A percentile compares a stretch with the other conserved stretches of the same genome.
Conservation (phyloP, 2,797 vertebrate genomes). For the Hafferia zeledoni region DNA sequence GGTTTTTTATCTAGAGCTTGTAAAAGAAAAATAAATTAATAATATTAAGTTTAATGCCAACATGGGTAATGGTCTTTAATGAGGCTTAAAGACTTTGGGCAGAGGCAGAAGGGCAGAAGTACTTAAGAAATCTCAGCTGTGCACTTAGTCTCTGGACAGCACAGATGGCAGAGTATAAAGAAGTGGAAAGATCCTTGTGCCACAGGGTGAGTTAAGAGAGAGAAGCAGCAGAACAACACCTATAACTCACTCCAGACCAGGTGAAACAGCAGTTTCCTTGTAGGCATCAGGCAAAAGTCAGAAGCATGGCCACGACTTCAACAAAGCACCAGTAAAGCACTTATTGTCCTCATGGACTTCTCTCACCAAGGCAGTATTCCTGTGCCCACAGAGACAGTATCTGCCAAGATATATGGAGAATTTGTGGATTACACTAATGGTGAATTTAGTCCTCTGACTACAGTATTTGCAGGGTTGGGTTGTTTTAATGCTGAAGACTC, state of each 20-base stretch:
- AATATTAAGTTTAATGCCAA: background rate
- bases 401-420: background rate
- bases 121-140: background rate
- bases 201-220: background rate
- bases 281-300: background rate
- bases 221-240: background rate
- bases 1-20: background rate
- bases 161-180: background rate
- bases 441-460: background rate
- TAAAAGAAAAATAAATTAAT: background rate
- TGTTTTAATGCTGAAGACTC: constrained; percentile 8
- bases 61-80: background rate
- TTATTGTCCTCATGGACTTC: background rate
- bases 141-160: background rate
- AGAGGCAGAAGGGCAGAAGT: background rate
- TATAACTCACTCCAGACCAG: background rate
- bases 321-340: background rate
- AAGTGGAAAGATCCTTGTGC: background rate
- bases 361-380: background rate
- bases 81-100: background rate
- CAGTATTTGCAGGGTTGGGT: background rate
- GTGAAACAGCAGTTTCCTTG: background rate
- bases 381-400: background rate
- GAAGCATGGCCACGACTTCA: rapidly evolving
- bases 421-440: background rate